A percentile compares a stretch with the other conserved stretches of the same genome.
Conservation (phyloP, 2,113 vertebrate species). For the Prunella fulvescens region DNA sequence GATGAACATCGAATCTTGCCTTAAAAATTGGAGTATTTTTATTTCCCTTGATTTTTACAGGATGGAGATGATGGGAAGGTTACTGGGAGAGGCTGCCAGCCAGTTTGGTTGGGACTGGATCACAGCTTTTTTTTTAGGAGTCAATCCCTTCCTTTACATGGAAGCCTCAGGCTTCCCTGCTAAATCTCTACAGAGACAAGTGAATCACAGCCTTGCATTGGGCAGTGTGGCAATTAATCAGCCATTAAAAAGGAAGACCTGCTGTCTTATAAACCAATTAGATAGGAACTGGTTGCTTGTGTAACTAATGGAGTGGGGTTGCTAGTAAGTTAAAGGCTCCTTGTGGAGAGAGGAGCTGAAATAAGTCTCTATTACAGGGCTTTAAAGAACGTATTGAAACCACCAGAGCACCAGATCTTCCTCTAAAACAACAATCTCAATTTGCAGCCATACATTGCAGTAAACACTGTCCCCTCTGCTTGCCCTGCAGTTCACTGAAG, state of each 20-base stretch:
- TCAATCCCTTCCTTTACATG: not conserved
- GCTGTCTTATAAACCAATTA: conserved; percentile 60
- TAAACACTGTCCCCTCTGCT: not conserved
- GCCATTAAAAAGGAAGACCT: conserved; percentile 34
- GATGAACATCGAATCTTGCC: not conserved
- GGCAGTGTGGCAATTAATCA: conserved; percentile 48
- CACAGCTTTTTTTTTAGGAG: not conserved
- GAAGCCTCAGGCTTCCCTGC: not conserved
- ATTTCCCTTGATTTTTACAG: not conserved
- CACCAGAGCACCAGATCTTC: not conserved
- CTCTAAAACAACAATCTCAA: not conserved
- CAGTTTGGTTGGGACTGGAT: not conserved
- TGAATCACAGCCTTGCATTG: not conserved
- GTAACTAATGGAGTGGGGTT: conserved; percentile 37
- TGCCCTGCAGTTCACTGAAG: not conserved
- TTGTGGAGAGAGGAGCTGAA: not conserved
- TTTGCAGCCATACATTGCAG: not conserved
- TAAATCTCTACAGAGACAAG: not conserved
- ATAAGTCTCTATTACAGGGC: not conserved
- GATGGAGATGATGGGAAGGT: not conserved
- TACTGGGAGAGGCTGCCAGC: not conserved
- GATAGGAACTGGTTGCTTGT: conserved; percentile 29
- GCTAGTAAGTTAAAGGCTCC: conserved; percentile 24
- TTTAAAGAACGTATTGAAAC: not conserved
- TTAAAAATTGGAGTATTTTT: not conserved